Conservation (phyloP, 2,797 vertebrate genomes). For the Neostethus bicornis region DNA sequence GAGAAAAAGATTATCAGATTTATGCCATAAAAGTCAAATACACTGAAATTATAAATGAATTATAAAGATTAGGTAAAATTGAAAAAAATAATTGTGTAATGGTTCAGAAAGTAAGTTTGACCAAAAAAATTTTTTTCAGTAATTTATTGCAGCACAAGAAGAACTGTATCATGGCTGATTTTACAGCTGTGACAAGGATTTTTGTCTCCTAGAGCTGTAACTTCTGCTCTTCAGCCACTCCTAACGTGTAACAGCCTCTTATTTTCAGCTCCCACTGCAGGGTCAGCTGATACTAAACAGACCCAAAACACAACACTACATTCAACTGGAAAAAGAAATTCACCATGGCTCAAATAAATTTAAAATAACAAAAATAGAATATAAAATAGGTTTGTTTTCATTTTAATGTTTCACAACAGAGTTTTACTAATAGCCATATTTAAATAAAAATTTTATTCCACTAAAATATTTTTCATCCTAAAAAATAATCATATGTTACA, state of each 20-base stretch:
- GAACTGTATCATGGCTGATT: conserved; percentile 58
- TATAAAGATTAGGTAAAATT: background rate
- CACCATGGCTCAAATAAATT: conserved; percentile 12
- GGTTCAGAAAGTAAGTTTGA: background rate
- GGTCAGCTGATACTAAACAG: conserved; percentile 68
- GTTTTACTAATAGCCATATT: conserved; percentile 8
- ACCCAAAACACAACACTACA: conserved; percentile 60
- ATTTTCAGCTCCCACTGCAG: conserved; percentile 62
- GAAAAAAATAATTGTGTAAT: background rate
- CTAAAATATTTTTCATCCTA: background rate
- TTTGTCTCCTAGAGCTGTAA: conserved; percentile 53
- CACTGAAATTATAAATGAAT: background rate
- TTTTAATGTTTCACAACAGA: conserved; percentile 3
- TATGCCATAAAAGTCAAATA: background rate
- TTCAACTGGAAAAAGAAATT: conserved; percentile 23
- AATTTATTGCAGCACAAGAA: conserved; percentile 36
- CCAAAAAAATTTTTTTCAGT: conserved; percentile 31
- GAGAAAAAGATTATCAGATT: background rate
- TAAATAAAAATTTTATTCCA: conserved; percentile 6
- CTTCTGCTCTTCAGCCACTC: conserved; percentile 63
- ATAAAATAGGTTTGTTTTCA: conserved; percentile 12
- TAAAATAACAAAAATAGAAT: conserved; percentile 38
- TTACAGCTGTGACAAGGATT: conserved; percentile 59
- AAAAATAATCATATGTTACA: too few relatives aligned
- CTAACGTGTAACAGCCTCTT: conserved; percentile 68